These are phyloP conservation scores for Butastur rufipennis DNA, from an alignment of 2,113 vertebrate genomes.

Conservation along the genomic window DNA sequence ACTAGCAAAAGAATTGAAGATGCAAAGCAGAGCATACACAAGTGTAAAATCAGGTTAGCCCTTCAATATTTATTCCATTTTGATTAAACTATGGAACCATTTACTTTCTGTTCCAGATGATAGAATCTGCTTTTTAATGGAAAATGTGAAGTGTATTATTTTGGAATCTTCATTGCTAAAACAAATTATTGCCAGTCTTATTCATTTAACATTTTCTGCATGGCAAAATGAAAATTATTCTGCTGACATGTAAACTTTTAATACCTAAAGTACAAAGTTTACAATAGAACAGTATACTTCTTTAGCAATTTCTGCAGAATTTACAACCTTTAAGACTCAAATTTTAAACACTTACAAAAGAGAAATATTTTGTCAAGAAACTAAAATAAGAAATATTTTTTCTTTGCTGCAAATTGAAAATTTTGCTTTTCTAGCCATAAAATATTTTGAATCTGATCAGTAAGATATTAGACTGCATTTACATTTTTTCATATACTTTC, in stretches of 20 bases:
- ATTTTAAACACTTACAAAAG: not conserved
- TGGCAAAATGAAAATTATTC: not conserved
- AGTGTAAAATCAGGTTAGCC: not conserved
- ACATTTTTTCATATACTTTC: not conserved
- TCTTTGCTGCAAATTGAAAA: not conserved
- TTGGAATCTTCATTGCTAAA: not conserved
- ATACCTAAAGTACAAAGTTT: not conserved
- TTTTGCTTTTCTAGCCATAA: not conserved
- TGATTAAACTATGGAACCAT: not conserved
- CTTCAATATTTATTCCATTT: not conserved
- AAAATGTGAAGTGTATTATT: not conserved
- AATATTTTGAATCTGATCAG: not conserved
- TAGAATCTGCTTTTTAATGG: not conserved
- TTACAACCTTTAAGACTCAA: not conserved
- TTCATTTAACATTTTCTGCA: not conserved
- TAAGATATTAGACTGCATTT: not conserved
- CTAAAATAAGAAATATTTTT: not conserved
- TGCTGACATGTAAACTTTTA: not conserved
- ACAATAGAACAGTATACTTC: not conserved
- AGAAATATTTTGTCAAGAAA: not conserved
- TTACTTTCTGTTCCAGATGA: not conserved
- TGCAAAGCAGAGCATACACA: not conserved
- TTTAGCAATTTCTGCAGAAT: not conserved
- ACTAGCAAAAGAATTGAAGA: not conserved
- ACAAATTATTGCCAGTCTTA: not conserved